A percentile compares a stretch with the other conserved stretches of the same genome.
Conservation (phyloP, 2,113 vertebrate species). For the Ictalurus punctatus region DNA sequence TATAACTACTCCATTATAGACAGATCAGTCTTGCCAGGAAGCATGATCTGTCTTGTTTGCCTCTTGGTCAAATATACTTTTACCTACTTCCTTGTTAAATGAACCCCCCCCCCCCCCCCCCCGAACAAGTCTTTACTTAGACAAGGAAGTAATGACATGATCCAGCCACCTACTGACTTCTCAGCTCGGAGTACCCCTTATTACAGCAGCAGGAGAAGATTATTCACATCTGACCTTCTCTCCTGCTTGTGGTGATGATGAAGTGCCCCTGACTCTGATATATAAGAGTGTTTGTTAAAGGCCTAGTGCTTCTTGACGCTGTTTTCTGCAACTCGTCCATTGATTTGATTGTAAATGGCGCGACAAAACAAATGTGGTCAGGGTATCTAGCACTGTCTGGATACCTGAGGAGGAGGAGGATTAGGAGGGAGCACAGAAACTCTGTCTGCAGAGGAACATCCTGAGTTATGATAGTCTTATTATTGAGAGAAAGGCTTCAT, state of each 20-base stretch:
- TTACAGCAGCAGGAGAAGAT: conserved; percentile 7
- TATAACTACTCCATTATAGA: conserved; percentile 6
- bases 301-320: not conserved
- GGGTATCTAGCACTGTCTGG: not conserved
- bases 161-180: not conserved
- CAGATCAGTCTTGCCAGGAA: not conserved
- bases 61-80: not conserved
- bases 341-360: not conserved
- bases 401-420: not conserved
- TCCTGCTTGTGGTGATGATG: conserved; percentile 10
- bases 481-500: not conserved
- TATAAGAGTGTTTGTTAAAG: not conserved
- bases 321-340: too few relatives aligned
- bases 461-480: not conserved
- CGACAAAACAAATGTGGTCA: not conserved
- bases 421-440: too few relatives aligned
- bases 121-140: not conserved
- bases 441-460: not conserved
- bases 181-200: not conserved
- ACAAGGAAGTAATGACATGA: conserved; percentile 17
- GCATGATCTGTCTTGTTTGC: not conserved
- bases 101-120: too few relatives aligned
- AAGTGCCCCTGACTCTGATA: not conserved
- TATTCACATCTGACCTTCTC: conserved; percentile 5
- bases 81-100: not conserved